Percentiles rank a stretch among this genome's conserved stretches.
Evolutionary conservation across 2,797 vertebrate genomes (phyloP).

Genomic region (Coregonus sp.): DNA sequence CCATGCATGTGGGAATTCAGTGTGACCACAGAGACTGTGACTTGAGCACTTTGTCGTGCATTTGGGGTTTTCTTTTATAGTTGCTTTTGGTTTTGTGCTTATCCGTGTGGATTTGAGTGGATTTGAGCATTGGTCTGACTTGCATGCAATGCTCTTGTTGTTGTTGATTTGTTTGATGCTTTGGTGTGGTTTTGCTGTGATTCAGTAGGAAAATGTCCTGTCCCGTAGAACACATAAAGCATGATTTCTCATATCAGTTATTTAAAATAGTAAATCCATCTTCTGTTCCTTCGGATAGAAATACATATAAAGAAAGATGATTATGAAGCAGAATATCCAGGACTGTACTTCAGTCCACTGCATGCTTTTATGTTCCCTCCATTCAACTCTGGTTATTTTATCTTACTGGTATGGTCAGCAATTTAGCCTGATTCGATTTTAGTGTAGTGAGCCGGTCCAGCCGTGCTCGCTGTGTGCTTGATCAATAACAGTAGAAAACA

Average conservation of each 20-base stretch:
- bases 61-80: slow-evolving; percentile 30
- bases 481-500: slow-evolving; percentile 35
- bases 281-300: slow-evolving; percentile 39
- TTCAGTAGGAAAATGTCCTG: slow-evolving; percentile 20
- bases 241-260: no score
- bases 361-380: slow-evolving; percentile 36
- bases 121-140: slow-evolving; percentile 35
- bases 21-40: slow-evolving; percentile 36
- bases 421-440: slow-evolving; percentile 17
- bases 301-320: slow-evolving; percentile 62
- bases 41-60: not conserved
- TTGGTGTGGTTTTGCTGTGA: slow-evolving; percentile 27
- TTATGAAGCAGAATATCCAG: slow-evolving; percentile 64
- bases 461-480: slow-evolving; percentile 45
- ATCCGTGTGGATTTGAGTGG: slow-evolving; percentile 60
- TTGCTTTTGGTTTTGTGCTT: slow-evolving; percentile 19
- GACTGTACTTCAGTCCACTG: slow-evolving; percentile 29
- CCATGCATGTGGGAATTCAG: slow-evolving; percentile 29
- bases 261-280: not conserved
- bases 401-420: no score
- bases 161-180: slow-evolving; percentile 50
- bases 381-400: no score
- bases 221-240: slow-evolving; percentile 20
- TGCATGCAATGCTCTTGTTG: slow-evolving; percentile 62
- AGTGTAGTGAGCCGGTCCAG: slow-evolving; percentile 17